These are phyloP conservation scores for Drosophila persimilis DNA, from an alignment of 1,140 invertebrate genomes.

Conservation along the genomic window DNA sequence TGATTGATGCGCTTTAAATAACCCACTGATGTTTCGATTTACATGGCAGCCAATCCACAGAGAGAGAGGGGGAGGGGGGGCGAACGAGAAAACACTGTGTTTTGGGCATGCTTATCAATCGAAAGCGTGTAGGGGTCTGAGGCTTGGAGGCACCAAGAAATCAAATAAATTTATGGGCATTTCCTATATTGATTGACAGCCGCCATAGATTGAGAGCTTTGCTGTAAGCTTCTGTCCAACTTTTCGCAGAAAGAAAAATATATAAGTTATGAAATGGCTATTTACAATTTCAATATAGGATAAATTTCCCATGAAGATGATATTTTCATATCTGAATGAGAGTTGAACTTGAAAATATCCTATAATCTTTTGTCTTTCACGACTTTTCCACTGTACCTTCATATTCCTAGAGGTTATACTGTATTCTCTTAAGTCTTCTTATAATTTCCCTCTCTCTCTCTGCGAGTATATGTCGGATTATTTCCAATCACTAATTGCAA, in stretches of 20 bases:
- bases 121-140: slow-evolving; percentile 48
- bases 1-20: slow-evolving; percentile 79
- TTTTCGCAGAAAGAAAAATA: background rate
- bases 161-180: slow-evolving; percentile 47
- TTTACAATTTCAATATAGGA: background rate
- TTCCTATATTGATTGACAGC: slow-evolving; percentile 57
- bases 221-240: background rate
- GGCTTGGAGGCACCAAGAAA: slow-evolving; percentile 8
- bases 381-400: background rate
- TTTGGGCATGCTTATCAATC: slow-evolving; percentile 61
- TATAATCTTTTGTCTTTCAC: background rate
- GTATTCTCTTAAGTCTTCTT: background rate
- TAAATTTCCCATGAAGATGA: background rate
- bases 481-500: slow-evolving; percentile 61
- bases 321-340: background rate
- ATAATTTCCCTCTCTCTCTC: slow-evolving; percentile 4
- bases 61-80: background rate
- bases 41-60: slow-evolving; percentile 13
- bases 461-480: slow-evolving; percentile 2
- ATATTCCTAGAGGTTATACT: background rate
- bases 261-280: background rate
- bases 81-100: slow-evolving; percentile 27
- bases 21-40: slow-evolving; percentile 54
- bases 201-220: background rate
- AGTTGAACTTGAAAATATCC: slow-evolving; percentile 4